Percentiles rank a stretch among this genome's conserved stretches.
phyloP scores from a whole-genome alignment of 2,888 invertebrate genomes.

The Acronicta alni region DNA sequence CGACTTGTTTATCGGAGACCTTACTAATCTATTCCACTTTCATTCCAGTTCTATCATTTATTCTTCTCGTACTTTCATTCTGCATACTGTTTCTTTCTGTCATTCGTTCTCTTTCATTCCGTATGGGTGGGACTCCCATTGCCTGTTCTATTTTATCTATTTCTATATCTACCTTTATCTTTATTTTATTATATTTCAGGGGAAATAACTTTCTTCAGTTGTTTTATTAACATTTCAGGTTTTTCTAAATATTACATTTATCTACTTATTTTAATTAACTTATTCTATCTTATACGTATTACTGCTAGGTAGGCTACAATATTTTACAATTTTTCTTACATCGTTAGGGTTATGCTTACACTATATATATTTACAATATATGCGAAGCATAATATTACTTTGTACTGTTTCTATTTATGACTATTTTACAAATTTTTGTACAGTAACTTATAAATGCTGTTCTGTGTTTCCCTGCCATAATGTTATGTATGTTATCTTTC shows the following conservation, averaged over 20 bases:
- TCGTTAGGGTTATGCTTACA: background rate
- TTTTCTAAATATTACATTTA: background rate
- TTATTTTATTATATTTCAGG: too few species aligned
- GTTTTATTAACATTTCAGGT: background rate
- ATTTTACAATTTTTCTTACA: background rate
- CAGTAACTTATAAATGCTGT: background rate
- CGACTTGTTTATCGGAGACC: background rate
- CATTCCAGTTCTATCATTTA: background rate
- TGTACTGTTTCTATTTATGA: background rate
- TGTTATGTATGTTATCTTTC: background rate
- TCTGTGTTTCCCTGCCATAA: background rate
- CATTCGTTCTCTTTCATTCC: too few species aligned
- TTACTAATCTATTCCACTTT: background rate
- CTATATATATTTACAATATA: background rate
- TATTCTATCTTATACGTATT: background rate
- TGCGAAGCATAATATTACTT: background rate
- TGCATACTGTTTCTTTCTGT: too few species aligned
- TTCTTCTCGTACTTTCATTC: too few species aligned
- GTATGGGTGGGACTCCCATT: too few species aligned
- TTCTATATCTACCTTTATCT: background rate
- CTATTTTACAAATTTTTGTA: background rate
- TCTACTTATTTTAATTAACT: background rate
- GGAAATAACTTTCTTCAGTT: background rate
- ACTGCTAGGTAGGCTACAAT: background rate
- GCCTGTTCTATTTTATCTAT: background rate